These are phyloP conservation scores for Tenodera sinensis DNA, from an alignment of 2,888 invertebrate species.

Conservation along the genomic window DNA sequence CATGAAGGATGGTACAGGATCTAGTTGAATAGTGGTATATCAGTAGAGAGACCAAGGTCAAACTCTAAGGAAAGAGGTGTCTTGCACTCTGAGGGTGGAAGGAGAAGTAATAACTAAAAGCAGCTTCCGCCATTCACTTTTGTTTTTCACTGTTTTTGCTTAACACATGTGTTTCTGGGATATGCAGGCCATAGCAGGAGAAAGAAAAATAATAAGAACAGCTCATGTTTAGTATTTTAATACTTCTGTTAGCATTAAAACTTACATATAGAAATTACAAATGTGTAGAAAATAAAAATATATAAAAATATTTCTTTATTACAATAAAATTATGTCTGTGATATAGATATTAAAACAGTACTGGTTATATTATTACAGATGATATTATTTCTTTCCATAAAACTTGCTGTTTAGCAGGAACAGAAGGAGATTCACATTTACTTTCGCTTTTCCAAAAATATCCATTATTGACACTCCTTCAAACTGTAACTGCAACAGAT, in stretches of 20 bases:
- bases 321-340: background rate
- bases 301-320: background rate
- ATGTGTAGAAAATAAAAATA: background rate
- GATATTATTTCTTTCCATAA: constrained; percentile 54
- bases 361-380: background rate
- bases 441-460: constrained; percentile 73
- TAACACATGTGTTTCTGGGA: too few species aligned
- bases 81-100: too few species aligned
- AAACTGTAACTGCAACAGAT: constrained; percentile 70
- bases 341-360: background rate
- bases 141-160: too few species aligned
- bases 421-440: constrained; percentile 72
- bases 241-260: background rate
- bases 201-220: background rate
- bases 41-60: too few species aligned
- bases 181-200: background rate
- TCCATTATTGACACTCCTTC: constrained; percentile 73
- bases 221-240: background rate
- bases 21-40: too few species aligned
- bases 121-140: too few species aligned
- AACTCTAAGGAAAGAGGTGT: too few species aligned
- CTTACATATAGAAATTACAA: background rate
- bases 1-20: too few species aligned
- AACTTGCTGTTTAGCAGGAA: constrained; percentile 73
- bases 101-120: too few species aligned